Evolutionary conservation across 2,113 vertebrate genomes (phyloP).

Genomic region (Megaceryle maxima): DNA sequence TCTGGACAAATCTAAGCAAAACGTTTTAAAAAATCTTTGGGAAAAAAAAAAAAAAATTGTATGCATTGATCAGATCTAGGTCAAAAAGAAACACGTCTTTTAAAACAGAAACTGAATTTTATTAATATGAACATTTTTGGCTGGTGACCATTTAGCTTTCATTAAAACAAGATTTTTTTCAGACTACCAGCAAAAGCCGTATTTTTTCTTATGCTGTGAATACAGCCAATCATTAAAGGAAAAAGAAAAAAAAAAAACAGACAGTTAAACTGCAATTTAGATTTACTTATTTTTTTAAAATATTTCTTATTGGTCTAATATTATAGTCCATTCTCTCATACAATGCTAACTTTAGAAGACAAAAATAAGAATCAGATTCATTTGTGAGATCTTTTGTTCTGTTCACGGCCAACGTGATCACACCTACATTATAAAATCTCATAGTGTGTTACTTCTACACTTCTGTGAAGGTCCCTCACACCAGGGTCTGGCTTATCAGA

Average conservation of each 20-base stretch:
- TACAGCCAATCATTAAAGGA: neutral
- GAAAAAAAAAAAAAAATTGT: neutral
- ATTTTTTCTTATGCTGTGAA: neutral
- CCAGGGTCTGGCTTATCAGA: neutral
- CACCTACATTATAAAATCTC: neutral
- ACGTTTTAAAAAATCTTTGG: neutral
- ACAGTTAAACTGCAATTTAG: neutral
- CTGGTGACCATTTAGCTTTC: neutral
- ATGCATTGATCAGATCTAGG: neutral
- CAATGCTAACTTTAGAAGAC: neutral
- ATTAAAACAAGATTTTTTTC: constrained; percentile 14
- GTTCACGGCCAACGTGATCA: neutral
- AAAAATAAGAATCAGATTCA: neutral
- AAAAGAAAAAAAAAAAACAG: neutral
- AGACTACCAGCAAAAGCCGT: neutral
- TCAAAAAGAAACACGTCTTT: neutral
- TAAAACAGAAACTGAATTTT: neutral
- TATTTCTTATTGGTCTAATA: neutral
- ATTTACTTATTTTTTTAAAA: neutral
- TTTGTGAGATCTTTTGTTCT: neutral
- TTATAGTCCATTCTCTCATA: neutral
- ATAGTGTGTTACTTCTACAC: neutral
- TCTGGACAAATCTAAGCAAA: constrained; percentile 7
- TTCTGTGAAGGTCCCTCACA: neutral
- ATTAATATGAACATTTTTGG: neutral